phyloP scores from a whole-genome alignment of 2,888 invertebrate genomes.

The Melanargia galathea region DNA sequence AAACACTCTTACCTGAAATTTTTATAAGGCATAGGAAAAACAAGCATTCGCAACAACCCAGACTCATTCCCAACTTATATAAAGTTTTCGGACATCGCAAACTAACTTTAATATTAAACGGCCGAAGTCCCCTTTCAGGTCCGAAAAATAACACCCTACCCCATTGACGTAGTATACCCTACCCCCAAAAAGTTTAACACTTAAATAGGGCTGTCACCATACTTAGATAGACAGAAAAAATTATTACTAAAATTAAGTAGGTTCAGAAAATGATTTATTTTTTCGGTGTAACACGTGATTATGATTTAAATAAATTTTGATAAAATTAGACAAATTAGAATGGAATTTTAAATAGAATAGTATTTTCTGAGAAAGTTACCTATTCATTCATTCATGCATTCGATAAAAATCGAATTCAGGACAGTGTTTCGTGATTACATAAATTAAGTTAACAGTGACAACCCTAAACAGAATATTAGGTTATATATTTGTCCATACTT shows the following conservation, averaged over 20 bases:
- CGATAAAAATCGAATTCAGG: no score
- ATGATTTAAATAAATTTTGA: no score
- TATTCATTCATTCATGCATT: no score
- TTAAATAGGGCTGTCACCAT: constrained; percentile 2
- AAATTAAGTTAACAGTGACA: background rate
- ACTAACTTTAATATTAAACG: constrained; percentile 27
- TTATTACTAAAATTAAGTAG: no score
- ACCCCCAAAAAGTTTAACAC: constrained; percentile 17
- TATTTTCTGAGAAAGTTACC: no score
- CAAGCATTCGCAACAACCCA: background rate
- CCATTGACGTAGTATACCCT: no score
- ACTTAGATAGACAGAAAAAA: background rate
- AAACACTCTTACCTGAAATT: constrained; percentile 1
- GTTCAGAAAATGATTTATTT: no score
- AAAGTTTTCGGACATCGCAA: constrained; percentile 26
- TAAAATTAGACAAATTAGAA: no score
- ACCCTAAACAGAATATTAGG: background rate
- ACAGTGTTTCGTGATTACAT: no score
- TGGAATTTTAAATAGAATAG: no score
- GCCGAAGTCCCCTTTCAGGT: constrained; percentile 25
- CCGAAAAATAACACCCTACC: constrained; percentile 9
- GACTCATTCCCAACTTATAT: constrained; percentile 15
- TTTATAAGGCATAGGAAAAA: background rate
- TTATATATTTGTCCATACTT: constrained; percentile 1
- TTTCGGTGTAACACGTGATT: no score